Evolutionary conservation across 2,797 vertebrate species (phyloP).

Genomic region (Bovichtus variegatus): DNA sequence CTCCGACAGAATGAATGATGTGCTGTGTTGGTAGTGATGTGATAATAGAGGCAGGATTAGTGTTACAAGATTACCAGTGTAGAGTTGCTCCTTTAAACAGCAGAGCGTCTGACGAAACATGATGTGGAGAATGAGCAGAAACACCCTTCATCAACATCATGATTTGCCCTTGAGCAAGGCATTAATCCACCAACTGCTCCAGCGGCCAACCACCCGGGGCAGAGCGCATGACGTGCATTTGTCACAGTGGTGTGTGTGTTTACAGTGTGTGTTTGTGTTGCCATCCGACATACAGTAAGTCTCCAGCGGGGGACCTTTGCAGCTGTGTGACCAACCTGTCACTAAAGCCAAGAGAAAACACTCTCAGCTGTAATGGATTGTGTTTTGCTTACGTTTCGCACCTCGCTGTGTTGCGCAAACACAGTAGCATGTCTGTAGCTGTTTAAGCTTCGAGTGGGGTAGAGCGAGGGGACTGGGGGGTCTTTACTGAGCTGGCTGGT

Average conservation of each 20-base stretch:
- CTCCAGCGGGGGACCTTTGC: slow-evolving; percentile 10
- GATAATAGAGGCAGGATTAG: not conserved
- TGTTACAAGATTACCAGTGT: not conserved
- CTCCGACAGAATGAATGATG: not conserved
- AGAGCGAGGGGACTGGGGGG: not conserved
- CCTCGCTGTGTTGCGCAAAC: slow-evolving; percentile 47
- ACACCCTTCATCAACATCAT: slow-evolving; percentile 15
- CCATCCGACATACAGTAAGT: slow-evolving; percentile 20
- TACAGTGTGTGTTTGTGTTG: slow-evolving; percentile 10
- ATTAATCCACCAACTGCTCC: not conserved
- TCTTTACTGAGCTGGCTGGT: slow-evolving; percentile 3
- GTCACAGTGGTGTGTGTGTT: slow-evolving; percentile 4
- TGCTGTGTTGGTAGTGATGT: not conserved
- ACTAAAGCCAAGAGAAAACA: slow-evolving; percentile 30
- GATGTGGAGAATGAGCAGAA: slow-evolving; percentile 3
- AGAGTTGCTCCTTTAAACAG: not conserved
- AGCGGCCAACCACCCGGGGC: not conserved
- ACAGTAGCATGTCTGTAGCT: slow-evolving; percentile 21
- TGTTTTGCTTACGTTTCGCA: slow-evolving; percentile 30
- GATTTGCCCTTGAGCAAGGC: slow-evolving; percentile 17
- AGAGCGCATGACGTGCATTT: not conserved
- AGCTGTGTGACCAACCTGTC: slow-evolving; percentile 47
- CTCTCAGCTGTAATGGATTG: slow-evolving; percentile 28
- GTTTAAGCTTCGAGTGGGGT: slow-evolving; percentile 1
- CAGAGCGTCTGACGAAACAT: slow-evolving; percentile 13